Evolutionary conservation across 1,140 invertebrate species (phyloP).

Genomic region (Drosophila micromelanica): DNA sequence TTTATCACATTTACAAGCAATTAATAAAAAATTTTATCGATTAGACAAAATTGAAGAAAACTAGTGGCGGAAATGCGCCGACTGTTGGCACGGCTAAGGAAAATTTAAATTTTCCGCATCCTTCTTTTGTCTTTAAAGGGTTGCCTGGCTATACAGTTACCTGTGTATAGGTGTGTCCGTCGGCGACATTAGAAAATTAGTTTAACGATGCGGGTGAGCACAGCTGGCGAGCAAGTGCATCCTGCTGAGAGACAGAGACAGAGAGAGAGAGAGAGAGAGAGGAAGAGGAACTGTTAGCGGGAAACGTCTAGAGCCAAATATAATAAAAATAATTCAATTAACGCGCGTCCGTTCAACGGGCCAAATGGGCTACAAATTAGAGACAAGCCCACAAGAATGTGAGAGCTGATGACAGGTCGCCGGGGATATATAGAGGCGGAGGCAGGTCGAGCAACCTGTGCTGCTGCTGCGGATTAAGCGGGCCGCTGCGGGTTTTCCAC

Average conservation of each 20-base stretch:
- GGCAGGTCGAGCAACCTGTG: constrained; percentile 50
- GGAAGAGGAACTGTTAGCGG: constrained; percentile 28
- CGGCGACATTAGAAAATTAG: constrained; percentile 69
- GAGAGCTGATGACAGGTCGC: constrained; percentile 64
- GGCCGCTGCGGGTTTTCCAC: constrained; percentile 49
- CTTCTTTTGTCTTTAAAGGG: constrained; percentile 17
- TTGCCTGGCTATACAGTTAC: not conserved
- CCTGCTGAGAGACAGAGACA: constrained; percentile 50
- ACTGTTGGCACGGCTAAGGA: constrained; percentile 27
- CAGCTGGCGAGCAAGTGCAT: constrained; percentile 65
- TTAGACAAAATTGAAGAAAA: constrained; percentile 46
- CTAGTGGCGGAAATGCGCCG: constrained; percentile 45
- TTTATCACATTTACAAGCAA: constrained; percentile 72
- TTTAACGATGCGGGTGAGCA: constrained; percentile 78
- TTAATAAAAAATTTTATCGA: constrained; percentile 77
- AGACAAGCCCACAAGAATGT: constrained; percentile 71
- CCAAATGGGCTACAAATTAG: constrained; percentile 77
- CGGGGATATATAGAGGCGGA: not conserved
- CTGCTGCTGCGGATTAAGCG: constrained; percentile 48
- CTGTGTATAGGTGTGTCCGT: constrained; percentile 54
- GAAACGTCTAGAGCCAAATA: constrained; percentile 51
- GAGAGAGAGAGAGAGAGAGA: too few relatives aligned
- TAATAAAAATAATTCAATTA: constrained; percentile 82
- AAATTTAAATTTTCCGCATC: constrained; percentile 51
- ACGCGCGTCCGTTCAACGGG: constrained; percentile 57